These are phyloP conservation scores for Rallus limicola DNA, from an alignment of 2,113 vertebrate genomes.

Conservation along the genomic window DNA sequence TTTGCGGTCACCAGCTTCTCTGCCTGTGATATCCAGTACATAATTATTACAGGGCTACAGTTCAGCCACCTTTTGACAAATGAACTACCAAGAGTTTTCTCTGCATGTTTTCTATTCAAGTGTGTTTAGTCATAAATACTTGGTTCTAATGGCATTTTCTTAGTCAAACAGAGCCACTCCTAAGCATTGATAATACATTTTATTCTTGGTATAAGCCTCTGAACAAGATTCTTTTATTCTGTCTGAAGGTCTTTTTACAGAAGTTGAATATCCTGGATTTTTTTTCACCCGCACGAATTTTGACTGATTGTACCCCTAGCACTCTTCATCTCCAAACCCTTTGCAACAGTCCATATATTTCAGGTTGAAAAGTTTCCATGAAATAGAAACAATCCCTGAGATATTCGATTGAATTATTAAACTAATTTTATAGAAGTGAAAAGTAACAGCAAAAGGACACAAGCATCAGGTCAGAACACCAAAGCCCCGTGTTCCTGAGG, in stretches of 20 bases:
- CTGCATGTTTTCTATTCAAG: conserved; percentile 54
- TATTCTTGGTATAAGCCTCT: conserved; percentile 24
- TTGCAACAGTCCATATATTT: not conserved
- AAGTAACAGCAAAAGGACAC: not conserved
- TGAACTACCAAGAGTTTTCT: conserved; percentile 22
- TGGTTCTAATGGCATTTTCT: conserved; percentile 47
- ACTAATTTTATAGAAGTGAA: not conserved
- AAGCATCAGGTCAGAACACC: not conserved
- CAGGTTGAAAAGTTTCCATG: not conserved
- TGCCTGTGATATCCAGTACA: conserved; percentile 53
- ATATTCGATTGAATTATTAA: not conserved
- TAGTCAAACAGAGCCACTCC: conserved; percentile 57
- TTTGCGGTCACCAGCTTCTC: conserved; percentile 29
- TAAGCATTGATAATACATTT: conserved; percentile 7
- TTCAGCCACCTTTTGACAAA: conserved; percentile 63
- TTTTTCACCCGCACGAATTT: not conserved
- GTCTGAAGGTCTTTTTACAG: not conserved
- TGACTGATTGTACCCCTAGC: not conserved
- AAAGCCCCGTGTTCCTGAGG: not conserved
- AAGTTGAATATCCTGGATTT: not conserved
- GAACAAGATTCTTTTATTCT: conserved; percentile 17
- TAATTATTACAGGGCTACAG: conserved; percentile 51
- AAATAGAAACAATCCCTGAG: not conserved
- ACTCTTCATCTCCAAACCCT: not conserved
- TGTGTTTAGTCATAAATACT: conserved; percentile 48